A percentile compares a stretch with the other conserved stretches of the same genome.
These are phyloP conservation scores for Excalfactoria chinensis DNA, from an alignment of 2,113 vertebrate species.

Conservation along the genomic window DNA sequence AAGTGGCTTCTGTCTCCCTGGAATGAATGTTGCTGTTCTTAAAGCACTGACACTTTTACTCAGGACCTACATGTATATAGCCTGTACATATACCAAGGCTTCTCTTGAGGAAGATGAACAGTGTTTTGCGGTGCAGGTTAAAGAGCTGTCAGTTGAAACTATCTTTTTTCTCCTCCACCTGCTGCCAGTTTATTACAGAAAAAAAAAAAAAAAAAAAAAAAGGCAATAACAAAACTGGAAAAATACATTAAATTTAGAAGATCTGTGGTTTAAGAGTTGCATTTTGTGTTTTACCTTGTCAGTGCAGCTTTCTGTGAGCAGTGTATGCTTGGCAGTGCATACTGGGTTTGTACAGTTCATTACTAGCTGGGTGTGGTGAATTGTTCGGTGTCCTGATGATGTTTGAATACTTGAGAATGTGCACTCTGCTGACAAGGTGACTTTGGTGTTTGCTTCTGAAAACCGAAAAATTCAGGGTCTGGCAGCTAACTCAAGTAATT, in stretches of 20 bases:
- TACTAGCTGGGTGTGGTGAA: neutral
- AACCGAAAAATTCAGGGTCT: neutral
- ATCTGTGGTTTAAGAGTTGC: neutral
- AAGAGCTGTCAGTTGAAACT: neutral
- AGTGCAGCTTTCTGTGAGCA: neutral
- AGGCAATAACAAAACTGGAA: neutral
- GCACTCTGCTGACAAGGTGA: neutral
- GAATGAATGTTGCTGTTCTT: neutral
- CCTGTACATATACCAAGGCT: neutral
- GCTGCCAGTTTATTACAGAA: neutral
- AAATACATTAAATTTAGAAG: fast-evolving
- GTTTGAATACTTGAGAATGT: neutral
- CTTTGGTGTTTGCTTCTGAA: neutral
- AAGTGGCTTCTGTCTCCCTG: neutral
- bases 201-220: no score
- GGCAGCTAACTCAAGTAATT: neutral
- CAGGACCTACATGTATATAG: fast-evolving
- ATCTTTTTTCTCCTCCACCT: neutral
- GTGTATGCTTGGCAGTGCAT: fast-evolving
- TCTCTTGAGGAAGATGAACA: neutral
- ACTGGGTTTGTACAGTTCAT: neutral
- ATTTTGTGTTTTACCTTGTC: neutral
- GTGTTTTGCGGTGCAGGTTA: neutral
- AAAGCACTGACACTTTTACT: neutral
- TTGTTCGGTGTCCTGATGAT: neutral